Percentiles rank a stretch among this genome's conserved stretches.
Evolutionary conservation across 2,113 vertebrate species (phyloP).

Genomic region (Campylomormyrus numenius): DNA sequence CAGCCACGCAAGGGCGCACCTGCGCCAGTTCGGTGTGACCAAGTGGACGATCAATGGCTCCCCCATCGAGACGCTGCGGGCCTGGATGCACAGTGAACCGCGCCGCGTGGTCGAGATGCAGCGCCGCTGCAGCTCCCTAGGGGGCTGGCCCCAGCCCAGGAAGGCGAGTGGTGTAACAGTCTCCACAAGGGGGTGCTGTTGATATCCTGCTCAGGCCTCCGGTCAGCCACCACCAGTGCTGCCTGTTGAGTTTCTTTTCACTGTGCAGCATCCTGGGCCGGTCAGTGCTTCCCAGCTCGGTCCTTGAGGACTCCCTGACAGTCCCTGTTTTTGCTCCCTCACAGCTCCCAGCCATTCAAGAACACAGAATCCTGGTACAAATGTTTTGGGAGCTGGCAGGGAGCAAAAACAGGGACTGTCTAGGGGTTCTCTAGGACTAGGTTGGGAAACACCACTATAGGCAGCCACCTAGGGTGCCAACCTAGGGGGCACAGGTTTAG

Average conservation of each 20-base stretch:
- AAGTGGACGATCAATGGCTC: slow-evolving; percentile 86
- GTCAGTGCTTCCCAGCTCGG: background rate
- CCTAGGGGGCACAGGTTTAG: no score
- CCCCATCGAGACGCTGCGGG: slow-evolving; percentile 80
- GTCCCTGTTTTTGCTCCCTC: background rate
- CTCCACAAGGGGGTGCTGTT: background rate
- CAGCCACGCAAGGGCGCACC: slow-evolving; percentile 83
- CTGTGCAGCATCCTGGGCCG: background rate
- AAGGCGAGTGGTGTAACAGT: slow-evolving; percentile 54
- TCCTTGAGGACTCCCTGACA: background rate
- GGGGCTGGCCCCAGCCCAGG: slow-evolving; percentile 74
- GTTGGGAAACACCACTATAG: background rate
- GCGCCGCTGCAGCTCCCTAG: slow-evolving; percentile 69
- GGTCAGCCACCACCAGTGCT: background rate
- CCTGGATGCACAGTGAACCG: slow-evolving; percentile 81
- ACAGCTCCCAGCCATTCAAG: background rate
- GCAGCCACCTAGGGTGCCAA: background rate
- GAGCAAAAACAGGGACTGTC: background rate
- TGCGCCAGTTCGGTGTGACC: slow-evolving; percentile 80
- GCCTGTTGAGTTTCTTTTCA: background rate
- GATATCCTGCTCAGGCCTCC: background rate
- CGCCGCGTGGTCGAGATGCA: slow-evolving; percentile 75
- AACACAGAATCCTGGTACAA: background rate
- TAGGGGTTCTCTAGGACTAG: background rate
- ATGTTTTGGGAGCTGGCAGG: background rate